A percentile compares a stretch with the other conserved stretches of the same genome.
Evolutionary conservation across 1,140 invertebrate genomes (phyloP).

Genomic region (Agrypnia vestita): DNA sequence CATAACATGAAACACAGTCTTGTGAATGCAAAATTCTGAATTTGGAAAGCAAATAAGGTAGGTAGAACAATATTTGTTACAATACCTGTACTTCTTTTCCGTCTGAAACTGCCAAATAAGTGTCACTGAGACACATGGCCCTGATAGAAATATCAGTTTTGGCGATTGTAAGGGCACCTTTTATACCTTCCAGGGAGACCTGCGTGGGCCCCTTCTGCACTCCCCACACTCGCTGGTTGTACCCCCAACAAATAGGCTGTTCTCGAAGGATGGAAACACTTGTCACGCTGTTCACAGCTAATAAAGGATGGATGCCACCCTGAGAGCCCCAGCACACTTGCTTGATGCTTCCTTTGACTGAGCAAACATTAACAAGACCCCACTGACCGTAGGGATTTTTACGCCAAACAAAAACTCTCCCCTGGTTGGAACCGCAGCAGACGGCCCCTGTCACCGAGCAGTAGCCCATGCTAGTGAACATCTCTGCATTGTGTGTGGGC

Average conservation of each 20-base stretch:
- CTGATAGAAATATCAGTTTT: slow-evolving; percentile 87
- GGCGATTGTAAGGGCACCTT: slow-evolving; percentile 74
- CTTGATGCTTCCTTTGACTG: slow-evolving; percentile 81
- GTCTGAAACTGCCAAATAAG: slow-evolving; percentile 87
- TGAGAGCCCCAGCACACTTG: slow-evolving; percentile 83
- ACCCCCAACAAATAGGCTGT: slow-evolving; percentile 85
- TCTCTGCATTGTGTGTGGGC: slow-evolving; percentile 73
- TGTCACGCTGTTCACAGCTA: slow-evolving; percentile 90
- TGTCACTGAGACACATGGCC: slow-evolving; percentile 83
- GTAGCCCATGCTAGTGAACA: slow-evolving; percentile 83
- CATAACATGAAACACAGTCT: no score
- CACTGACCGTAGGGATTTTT: slow-evolving; percentile 77
- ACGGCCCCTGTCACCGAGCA: slow-evolving; percentile 79
- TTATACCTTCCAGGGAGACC: slow-evolving; percentile 74
- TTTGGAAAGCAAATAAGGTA: no score
- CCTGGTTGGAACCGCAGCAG: slow-evolving; percentile 93
- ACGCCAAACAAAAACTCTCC: slow-evolving; percentile 92
- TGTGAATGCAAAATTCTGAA: no score
- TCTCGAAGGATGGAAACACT: slow-evolving; percentile 90
- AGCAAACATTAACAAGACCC: slow-evolving; percentile 78
- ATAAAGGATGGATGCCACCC: slow-evolving; percentile 78
- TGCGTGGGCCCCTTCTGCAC: slow-evolving; percentile 80
- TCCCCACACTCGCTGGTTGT: slow-evolving; percentile 81
- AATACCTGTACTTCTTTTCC: slow-evolving; percentile 79
- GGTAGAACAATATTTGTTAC: neutral